Percentiles rank a stretch among this genome's conserved stretches.
Conservation (phyloP, 1,140 invertebrate genomes). For the Pachyrhynchus sulphureomaculatus region DNA sequence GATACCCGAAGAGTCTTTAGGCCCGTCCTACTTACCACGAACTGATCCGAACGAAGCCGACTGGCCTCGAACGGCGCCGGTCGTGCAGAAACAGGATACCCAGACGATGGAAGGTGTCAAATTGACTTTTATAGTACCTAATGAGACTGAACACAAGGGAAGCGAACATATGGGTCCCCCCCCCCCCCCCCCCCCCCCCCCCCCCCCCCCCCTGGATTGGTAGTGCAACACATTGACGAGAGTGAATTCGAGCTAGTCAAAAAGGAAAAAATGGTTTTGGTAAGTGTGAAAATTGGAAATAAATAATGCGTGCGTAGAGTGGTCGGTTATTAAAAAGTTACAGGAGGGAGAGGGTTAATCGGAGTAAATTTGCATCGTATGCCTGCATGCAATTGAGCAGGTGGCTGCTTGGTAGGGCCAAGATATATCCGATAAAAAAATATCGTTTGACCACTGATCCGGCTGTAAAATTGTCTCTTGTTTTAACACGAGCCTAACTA, state of each 20-base stretch:
- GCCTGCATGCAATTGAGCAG: too few relatives aligned
- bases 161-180: too few relatives aligned
- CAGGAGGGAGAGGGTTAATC: not conserved
- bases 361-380: too few relatives aligned
- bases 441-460: too few relatives aligned
- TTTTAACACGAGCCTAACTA: too few relatives aligned
- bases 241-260: slow-evolving; percentile 40
- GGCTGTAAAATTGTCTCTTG: too few relatives aligned
- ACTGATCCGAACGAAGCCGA: slow-evolving; percentile 20
- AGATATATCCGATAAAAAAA: too few relatives aligned
- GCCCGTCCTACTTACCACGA: slow-evolving; percentile 8
- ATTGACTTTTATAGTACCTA: slow-evolving; percentile 46
- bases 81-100: slow-evolving; percentile 28
- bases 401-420: too few relatives aligned
- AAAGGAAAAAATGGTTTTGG: slow-evolving; percentile 21
- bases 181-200: too few relatives aligned
- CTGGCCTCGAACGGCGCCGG: slow-evolving; percentile 20
- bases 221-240: slow-evolving; percentile 33
- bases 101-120: slow-evolving; percentile 26
- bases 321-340: not conserved
- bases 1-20: slow-evolving; percentile 2
- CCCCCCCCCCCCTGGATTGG: too few relatives aligned
- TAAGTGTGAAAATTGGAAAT: not conserved
- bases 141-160: slow-evolving; percentile 34
- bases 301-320: not conserved